Evolutionary conservation across 1,140 invertebrate species (phyloP).

Genomic region (Pentalonia nigronervosa): DNA sequence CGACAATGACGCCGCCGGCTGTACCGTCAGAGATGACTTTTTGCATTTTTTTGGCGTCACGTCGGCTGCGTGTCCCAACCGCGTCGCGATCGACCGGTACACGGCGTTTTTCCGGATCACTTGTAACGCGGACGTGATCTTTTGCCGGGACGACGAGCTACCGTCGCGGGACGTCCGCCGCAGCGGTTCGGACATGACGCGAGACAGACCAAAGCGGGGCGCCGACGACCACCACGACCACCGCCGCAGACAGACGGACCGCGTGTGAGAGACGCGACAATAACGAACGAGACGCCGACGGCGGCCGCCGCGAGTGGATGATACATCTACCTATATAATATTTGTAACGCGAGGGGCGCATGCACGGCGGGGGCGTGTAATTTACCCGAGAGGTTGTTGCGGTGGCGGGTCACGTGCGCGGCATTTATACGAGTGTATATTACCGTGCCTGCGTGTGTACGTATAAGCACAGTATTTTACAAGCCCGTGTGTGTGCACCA

Average conservation of each 20-base stretch:
- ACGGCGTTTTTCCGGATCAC: slow-evolving; percentile 64
- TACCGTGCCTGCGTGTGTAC: background rate
- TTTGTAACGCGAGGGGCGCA: slow-evolving; percentile 53
- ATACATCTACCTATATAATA: background rate
- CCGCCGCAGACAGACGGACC: background rate
- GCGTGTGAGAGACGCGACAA: background rate
- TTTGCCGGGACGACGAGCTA: slow-evolving; percentile 61
- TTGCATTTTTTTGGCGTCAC: slow-evolving; percentile 41
- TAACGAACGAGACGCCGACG: background rate
- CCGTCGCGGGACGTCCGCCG: background rate
- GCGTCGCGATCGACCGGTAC: slow-evolving; percentile 65
- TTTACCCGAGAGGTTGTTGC: slow-evolving; percentile 27
- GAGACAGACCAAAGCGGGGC: background rate
- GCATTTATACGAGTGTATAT: slow-evolving; percentile 18
- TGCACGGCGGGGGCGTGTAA: background rate
- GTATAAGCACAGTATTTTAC: slow-evolving; percentile 22
- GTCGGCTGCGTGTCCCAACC: slow-evolving; percentile 61
- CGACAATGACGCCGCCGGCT: background rate
- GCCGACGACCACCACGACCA: background rate
- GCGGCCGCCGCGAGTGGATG: slow-evolving; percentile 9
- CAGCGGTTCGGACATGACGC: slow-evolving; percentile 35
- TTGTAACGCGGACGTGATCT: slow-evolving; percentile 66
- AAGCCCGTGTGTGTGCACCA: background rate
- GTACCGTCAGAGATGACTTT: background rate
- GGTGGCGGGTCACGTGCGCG: slow-evolving; percentile 12